Base-by-base conservation (phyloP, 2,888 invertebrate genomes). In the Pseudococcus viburni region DNA sequence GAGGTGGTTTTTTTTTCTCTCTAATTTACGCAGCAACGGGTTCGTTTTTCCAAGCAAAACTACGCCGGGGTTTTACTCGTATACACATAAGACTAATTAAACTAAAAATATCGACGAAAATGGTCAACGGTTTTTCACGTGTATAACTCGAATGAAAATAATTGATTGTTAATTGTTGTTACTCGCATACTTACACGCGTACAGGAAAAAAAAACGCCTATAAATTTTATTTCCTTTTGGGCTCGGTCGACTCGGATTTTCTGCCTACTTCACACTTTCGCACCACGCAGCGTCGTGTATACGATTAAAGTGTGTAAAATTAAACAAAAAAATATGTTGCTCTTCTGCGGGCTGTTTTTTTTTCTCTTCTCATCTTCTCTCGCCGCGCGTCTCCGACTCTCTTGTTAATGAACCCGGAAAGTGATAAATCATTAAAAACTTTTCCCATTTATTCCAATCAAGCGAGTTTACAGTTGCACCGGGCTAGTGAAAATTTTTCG, bases 91-190 rank as follows among this genome's bases (percentile, higher is more conserved):
- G 33, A 64, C 33, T 64, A 64, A 85, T 85, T 85, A 64, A 55
- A 59, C 84, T 84, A 84, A 55, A 59, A 59, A 64, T 85, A 64
- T 64, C n/a, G 55, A 84, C 84, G 85, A 55, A 84, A 39, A 59
- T 33, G 55, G 55, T 55, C 84, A 59, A 84, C 84, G 51, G 55
- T 33, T 59, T 84, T 59, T 42, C 51, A 22, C n/a, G 59, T 42
- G 42, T 59, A 84, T 55, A 84, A 84, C 64, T 64, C 86, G 22
- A 39, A 48, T 68, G 46, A 42, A 68, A 86, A 86, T 86, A 86
- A 86, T 86, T 68, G 86, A 73, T 86, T 86, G 86, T 86, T 86
- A 86, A 86, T 86, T 86, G 86, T 86, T 86, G 86, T 86, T 86
- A 86, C 68, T 86, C 80, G 80, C 46, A 83, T 83, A 83, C 80